Percentiles rank a stretch among this genome's conserved stretches.
These are phyloP conservation scores for Cercocebus atys DNA, from an alignment of 2,113 vertebrate genomes.

Conservation along the genomic window DNA sequence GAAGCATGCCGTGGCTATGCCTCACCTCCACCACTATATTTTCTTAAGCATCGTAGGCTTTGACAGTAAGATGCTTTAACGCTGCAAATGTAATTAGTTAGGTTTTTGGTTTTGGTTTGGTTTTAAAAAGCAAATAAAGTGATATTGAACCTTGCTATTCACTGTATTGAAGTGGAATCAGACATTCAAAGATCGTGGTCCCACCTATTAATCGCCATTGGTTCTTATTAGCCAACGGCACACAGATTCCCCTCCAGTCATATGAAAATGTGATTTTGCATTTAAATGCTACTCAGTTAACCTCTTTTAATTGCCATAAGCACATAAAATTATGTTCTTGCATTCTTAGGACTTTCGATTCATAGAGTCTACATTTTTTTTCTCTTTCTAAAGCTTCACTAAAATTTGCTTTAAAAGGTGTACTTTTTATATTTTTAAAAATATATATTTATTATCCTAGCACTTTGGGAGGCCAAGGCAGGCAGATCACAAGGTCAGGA, in stretches of 20 bases:
- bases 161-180: slow-evolving; percentile 50
- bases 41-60: slow-evolving; percentile 53
- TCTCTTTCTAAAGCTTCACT: background rate
- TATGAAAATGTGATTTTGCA: slow-evolving; percentile 65
- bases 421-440: background rate
- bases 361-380: background rate
- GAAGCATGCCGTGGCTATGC: background rate
- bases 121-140: slow-evolving; percentile 62
- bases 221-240: slow-evolving; percentile 51
- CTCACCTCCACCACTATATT: background rate
- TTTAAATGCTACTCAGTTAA: slow-evolving; percentile 69
- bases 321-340: slow-evolving; percentile 68
- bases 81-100: slow-evolving; percentile 74
- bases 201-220: slow-evolving; percentile 71
- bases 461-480: too few relatives aligned
- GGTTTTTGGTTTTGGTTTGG: background rate
- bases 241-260: slow-evolving; percentile 60
- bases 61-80: slow-evolving; percentile 36
- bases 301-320: slow-evolving; percentile 72
- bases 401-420: background rate
- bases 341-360: slow-evolving; percentile 52
- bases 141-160: slow-evolving; percentile 62
- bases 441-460: background rate
- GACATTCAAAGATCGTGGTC: slow-evolving; percentile 71
- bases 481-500: too few relatives aligned